Base-by-base conservation (phyloP, 2,113 vertebrate species). In the Cyanocitta stelleri region DNA sequence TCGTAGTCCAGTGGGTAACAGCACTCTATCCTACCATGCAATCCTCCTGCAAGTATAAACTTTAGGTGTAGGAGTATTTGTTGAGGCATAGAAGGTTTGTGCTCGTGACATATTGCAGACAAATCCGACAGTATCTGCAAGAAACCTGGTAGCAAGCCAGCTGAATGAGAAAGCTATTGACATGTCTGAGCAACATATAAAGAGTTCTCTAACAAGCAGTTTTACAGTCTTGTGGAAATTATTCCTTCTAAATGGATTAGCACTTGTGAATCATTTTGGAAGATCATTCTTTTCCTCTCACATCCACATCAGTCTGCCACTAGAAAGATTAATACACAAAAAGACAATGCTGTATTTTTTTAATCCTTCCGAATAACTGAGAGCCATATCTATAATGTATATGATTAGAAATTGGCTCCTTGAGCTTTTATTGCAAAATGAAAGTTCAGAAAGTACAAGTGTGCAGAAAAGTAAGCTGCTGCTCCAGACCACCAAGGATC, bases 161-260 rank as follows among this genome's bases (percentile, higher is more conserved):
- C 3, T 39, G 64, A 94, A 71, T 2, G 14, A 87, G 84, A 48
- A 93, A 76, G 85, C 39, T 76, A 58, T 23, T 75, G 75, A 91
- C 72, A 82, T 37, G 51, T 43, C 73, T 85, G 92, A 96, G 74
- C 86, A 93, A 79, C 55, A 90, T 46, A 71, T 30, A 66, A 82
- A 80, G 64, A 71, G 85, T 44, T 83, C 54, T 75, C 85, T 39
- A 67, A 67, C 56, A 58, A 93, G 80, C 46, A 69, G 78, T 46
- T 94, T 87, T 79, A 48, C 35, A 56, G 61, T 62, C 81, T 27
- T 66, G 66, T 67, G 87, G 83, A 90, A 96, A 84, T 76, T 29
- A 94, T 82, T 89, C 82, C 67, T 76, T 91, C 92, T 86, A 95
- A 89, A 90, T 90, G 79, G 69, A 91, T 91, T 69, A 79, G 80